Conservation (phyloP, 2,797 vertebrate genomes). For the Enteromius anoplus region DNA sequence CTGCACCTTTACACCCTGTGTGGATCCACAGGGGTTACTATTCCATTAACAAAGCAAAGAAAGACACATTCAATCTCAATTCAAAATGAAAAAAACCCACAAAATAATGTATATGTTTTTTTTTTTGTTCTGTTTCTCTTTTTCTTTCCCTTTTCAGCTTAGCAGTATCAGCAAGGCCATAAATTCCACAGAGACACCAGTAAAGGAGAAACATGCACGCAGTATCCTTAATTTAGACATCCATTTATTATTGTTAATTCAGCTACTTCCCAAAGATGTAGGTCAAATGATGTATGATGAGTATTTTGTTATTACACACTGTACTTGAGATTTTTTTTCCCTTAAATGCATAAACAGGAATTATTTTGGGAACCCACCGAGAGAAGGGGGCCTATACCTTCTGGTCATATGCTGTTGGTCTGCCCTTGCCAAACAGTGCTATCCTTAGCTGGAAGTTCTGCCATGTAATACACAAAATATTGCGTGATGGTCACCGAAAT, state of each 20-base stretch:
- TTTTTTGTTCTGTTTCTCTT: slow-evolving; percentile 4
- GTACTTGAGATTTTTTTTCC: slow-evolving; percentile 73
- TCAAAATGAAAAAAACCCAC: background rate
- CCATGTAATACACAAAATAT: slow-evolving; percentile 94
- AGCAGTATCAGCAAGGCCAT: slow-evolving; percentile 99
- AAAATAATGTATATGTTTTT: background rate
- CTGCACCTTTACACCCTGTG: no score
- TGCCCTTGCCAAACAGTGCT: slow-evolving; percentile 89
- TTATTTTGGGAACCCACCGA: slow-evolving; percentile 94
- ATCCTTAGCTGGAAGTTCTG: slow-evolving; percentile 99
- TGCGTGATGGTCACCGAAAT: slow-evolving; percentile 92
- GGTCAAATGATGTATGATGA: background rate
- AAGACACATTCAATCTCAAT: no score
- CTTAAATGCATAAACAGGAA: slow-evolving; percentile 75
- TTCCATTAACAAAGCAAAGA: no score
- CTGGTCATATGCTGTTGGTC: slow-evolving; percentile 94
- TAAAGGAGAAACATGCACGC: slow-evolving; percentile 97
- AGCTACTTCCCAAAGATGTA: background rate
- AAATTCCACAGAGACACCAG: slow-evolving; percentile 87
- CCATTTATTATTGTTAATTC: background rate
- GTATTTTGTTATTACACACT: background rate
- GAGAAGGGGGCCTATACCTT: slow-evolving; percentile 98
- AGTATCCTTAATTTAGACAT: slow-evolving; percentile 87
- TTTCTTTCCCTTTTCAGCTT: slow-evolving; percentile 73
- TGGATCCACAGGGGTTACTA: no score